Conservation (phyloP, 1,140 invertebrate species). For the Portunus trituberculatus region DNA sequence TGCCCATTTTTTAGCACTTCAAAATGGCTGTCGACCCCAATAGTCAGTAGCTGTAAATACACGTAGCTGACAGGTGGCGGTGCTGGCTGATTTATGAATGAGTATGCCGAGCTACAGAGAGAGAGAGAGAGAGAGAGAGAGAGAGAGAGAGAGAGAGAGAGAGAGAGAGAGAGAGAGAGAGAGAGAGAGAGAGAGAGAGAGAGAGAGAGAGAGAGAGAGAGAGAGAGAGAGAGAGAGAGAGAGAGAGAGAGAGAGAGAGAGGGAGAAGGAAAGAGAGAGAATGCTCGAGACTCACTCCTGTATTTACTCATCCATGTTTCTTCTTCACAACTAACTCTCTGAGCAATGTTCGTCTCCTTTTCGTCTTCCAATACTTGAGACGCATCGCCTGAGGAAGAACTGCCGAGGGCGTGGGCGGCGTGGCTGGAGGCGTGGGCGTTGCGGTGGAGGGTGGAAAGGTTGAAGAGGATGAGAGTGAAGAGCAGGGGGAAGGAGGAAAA, state of each 20-base stretch:
- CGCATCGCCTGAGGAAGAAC: not conserved
- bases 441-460: too few relatives aligned
- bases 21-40: too few relatives aligned
- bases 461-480: too few relatives aligned
- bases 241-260: conserved; percentile 48
- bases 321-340: not conserved
- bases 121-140: conserved; percentile 55
- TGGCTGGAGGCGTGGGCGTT: too few relatives aligned
- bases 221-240: conserved; percentile 45
- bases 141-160: conserved; percentile 49
- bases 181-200: conserved; percentile 58
- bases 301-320: too few relatives aligned
- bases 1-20: too few relatives aligned
- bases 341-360: not conserved
- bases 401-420: too few relatives aligned
- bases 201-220: conserved; percentile 46
- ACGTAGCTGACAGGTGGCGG: too few relatives aligned
- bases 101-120: not conserved
- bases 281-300: not conserved
- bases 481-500: not conserved
- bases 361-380: not conserved
- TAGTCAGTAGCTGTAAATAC: too few relatives aligned
- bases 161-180: conserved; percentile 52
- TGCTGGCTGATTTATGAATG: too few relatives aligned
- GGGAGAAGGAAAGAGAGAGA: conserved; percentile 33